These are phyloP conservation scores for Yoshiicerus persimilis DNA, from an alignment of 1,140 invertebrate genomes.

Conservation along the genomic window DNA sequence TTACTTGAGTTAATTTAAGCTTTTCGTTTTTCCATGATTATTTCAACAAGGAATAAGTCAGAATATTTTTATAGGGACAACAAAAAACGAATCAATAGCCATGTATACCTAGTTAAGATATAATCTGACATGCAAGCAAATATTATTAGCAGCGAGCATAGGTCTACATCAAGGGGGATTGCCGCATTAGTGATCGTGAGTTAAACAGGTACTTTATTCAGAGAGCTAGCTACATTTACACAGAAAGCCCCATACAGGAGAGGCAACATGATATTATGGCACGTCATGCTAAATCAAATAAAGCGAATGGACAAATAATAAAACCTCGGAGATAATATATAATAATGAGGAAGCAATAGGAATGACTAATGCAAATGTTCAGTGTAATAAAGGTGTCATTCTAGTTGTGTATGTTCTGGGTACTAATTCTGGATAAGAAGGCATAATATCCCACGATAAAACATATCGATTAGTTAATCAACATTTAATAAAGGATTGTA, in stretches of 20 bases:
- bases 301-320: not conserved
- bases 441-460: not conserved
- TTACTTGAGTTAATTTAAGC: too few species aligned
- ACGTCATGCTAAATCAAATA: not conserved
- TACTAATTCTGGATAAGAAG: not conserved
- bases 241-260: not conserved
- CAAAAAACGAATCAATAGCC: not conserved
- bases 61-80: not conserved
- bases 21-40: too few species aligned
- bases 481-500: not conserved
- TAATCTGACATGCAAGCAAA: not conserved
- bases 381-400: not conserved
- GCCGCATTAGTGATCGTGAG: not conserved
- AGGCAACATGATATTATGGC: not conserved
- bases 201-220: not conserved
- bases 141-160: not conserved
- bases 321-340: not conserved
- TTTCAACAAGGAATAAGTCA: too few species aligned
- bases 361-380: not conserved
- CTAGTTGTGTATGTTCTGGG: not conserved
- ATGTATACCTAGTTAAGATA: not conserved
- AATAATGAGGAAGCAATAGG: not conserved
- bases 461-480: not conserved
- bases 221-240: not conserved
- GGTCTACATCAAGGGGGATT: not conserved